These are phyloP conservation scores for Lagocephalus sceleratus DNA, from an alignment of 2,797 vertebrate genomes.

Conservation along the genomic window DNA sequence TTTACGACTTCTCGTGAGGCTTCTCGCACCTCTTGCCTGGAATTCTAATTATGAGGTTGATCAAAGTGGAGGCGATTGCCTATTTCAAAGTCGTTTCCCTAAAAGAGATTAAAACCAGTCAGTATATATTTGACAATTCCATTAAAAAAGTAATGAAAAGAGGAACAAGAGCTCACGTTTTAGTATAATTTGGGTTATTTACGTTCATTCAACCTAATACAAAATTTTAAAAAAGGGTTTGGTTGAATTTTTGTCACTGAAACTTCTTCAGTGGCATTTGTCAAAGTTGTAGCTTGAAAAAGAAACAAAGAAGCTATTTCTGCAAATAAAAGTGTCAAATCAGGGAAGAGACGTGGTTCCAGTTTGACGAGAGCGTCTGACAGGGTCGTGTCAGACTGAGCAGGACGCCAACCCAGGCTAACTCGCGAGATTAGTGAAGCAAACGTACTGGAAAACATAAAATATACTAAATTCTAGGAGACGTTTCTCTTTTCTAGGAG, in stretches of 20 bases:
- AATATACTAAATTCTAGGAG: too few relatives aligned
- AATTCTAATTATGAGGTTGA: too few relatives aligned
- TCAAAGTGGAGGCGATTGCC: too few relatives aligned
- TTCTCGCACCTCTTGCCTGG: too few relatives aligned
- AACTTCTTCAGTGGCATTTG: constrained; percentile 16
- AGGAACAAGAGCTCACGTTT: constrained; percentile 1
- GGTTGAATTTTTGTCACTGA: constrained; percentile 31
- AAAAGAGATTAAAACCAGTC: too few relatives aligned
- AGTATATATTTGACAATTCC: too few relatives aligned
- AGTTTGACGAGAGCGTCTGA: constrained; percentile 45
- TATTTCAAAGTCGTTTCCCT: too few relatives aligned
- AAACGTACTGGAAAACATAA: constrained; percentile 30
- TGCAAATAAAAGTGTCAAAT: constrained; percentile 35
- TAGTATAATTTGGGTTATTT: constrained; percentile 2
- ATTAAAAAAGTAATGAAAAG: too few relatives aligned
- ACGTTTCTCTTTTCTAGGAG: constrained; percentile 75
- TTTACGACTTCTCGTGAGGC: constrained; percentile 4
- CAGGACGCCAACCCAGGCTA: constrained; percentile 24
- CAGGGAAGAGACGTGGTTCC: constrained; percentile 35
- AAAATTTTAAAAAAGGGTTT: neutral
- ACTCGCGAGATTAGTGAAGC: constrained; percentile 30
- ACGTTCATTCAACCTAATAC: too few relatives aligned
- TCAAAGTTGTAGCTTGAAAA: constrained; percentile 47
- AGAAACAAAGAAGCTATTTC: constrained; percentile 35
- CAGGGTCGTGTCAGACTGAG: constrained; percentile 38